phyloP scores from a whole-genome alignment of 2,113 vertebrate species.

The Apodemus sylvaticus region DNA sequence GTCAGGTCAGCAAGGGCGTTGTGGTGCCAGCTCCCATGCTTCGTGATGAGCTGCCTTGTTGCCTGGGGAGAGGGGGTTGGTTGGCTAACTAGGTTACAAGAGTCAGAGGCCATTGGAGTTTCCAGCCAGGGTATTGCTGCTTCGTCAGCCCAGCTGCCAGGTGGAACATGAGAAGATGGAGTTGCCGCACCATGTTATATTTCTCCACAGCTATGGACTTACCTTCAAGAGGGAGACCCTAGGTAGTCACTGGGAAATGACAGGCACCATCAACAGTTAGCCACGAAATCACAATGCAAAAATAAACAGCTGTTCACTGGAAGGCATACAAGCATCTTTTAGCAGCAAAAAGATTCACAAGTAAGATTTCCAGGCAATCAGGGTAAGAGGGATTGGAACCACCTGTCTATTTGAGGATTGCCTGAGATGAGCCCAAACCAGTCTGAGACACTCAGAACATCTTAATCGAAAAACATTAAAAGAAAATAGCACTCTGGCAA shows the following conservation, averaged over 20 bases:
- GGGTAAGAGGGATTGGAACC: not conserved
- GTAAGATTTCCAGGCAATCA: not conserved
- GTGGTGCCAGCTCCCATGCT: not conserved
- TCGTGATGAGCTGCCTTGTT: not conserved
- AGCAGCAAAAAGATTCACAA: not conserved
- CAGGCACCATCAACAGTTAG: not conserved
- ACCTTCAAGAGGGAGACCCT: not conserved
- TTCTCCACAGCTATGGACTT: not conserved
- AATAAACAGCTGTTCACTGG: not conserved
- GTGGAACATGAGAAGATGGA: not conserved
- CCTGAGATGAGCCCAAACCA: not conserved
- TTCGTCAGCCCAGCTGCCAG: not conserved
- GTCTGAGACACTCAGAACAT: not conserved
- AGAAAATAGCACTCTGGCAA: not conserved
- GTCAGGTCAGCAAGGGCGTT: not conserved
- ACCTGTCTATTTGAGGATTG: not conserved
- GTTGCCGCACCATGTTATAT: not conserved
- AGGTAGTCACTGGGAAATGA: not conserved
- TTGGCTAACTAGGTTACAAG: not conserved
- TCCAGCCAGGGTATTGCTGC: not conserved
- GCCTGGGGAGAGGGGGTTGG: not conserved
- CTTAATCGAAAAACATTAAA: not conserved
- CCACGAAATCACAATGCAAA: constrained; percentile 1
- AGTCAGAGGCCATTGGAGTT: not conserved
- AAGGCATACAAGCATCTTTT: not conserved